Evolutionary conservation across 1,140 invertebrate species (phyloP), one percentile per base, ranked within the genome.

Genomic region (Portunus trituberculatus): DNA sequence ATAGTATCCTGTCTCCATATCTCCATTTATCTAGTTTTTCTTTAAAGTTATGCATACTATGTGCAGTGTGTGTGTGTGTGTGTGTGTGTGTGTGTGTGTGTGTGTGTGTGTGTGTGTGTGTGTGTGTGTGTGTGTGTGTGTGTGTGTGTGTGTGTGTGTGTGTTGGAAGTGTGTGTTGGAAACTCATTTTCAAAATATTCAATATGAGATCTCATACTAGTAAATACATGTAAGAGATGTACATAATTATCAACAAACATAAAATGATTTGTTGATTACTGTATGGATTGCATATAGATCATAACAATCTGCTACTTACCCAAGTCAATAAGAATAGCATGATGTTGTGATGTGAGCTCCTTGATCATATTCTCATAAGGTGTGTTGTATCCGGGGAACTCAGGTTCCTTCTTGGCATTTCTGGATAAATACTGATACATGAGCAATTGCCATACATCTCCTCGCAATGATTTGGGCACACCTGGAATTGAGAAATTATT

Each of bases 341-440:
- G 99, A 96, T 99, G 99, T 96, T 99, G 98, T 25, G 99, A 98
- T 4, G 99, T 99, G 0, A 99, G 97, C 96, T 99, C 98, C 94
- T 98, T 98, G 6, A 99, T 97, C 25, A 99, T 97, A 3, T 98
- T 97, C 59, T 98, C 98, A 97, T 99, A 99, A 0, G 98, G 97
- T 3, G 98, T 97, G 96, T 98, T 98, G 96, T 98, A 98, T 96
- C 67, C 25, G 98, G 98, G 96, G 98, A 98, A 6, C 93, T 89
- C 76, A 67, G 94, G 91, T 52, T 91, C 84, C 88, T 59, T 32
- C 46, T 91, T 94, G 48, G 94, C 83, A 91, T 90, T 94, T 59
- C 88, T 90, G 86, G 97, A 98, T 82, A 98, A 97, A 96, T 98
- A 98, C 96, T 98, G 98, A 97, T 99, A 98, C 96, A 98, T 98